Conservation (phyloP, 2,113 vertebrate species). For the Tachysurus fulvidraco region DNA sequence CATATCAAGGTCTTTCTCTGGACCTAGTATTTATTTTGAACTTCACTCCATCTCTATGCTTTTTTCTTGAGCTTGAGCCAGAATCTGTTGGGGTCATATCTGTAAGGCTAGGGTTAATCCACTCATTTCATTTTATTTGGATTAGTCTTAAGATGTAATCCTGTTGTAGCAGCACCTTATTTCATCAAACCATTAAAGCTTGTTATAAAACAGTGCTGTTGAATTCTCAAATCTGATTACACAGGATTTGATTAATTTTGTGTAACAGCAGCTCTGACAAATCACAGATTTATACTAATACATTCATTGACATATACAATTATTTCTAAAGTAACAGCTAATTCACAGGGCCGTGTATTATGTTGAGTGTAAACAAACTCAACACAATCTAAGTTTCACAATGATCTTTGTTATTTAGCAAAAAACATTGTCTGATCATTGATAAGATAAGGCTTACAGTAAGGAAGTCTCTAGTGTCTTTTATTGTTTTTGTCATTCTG, state of each 20-base stretch:
- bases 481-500: not conserved
- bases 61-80: not conserved
- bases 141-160: not conserved
- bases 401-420: not conserved
- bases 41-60: not conserved
- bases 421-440: not conserved
- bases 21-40: not conserved
- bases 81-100: not conserved
- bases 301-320: not conserved
- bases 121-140: not conserved
- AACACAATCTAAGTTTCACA: not conserved
- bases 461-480: not conserved
- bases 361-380: not conserved
- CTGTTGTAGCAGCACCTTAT: not conserved
- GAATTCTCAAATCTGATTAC: not conserved
- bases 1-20: not conserved
- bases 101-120: not conserved
- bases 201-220: not conserved
- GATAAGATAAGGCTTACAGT: not conserved
- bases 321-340: not conserved
- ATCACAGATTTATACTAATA: not conserved
- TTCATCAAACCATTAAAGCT: not conserved
- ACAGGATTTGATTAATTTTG: not conserved
- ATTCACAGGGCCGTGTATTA: not conserved
- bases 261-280: not conserved